Evolutionary conservation across 1,140 invertebrate genomes (phyloP).

Genomic region (Zelostemma sp.): DNA sequence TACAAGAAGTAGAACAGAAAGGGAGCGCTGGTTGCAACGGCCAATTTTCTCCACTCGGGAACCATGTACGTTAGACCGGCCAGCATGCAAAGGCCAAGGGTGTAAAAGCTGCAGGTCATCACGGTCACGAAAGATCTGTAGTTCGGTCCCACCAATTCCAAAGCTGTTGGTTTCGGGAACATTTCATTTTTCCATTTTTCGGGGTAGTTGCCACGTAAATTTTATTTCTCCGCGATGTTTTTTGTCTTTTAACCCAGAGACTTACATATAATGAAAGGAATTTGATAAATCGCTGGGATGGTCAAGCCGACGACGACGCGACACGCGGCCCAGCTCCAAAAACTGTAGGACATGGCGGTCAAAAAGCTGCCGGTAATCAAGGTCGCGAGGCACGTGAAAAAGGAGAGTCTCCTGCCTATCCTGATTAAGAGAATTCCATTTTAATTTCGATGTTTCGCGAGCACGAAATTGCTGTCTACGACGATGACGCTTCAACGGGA

Average conservation of each 20-base stretch:
- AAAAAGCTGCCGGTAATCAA: slow-evolving; percentile 82
- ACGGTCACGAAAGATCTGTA: slow-evolving; percentile 92
- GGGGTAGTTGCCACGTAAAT: too few species aligned
- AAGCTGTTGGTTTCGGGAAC: slow-evolving; percentile 74
- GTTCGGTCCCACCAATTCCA: slow-evolving; percentile 90
- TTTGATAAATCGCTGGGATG: slow-evolving; percentile 94
- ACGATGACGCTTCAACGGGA: too few species aligned
- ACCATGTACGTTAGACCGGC: slow-evolving; percentile 86
- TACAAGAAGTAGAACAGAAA: slow-evolving; percentile 88
- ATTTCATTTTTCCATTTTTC: too few species aligned
- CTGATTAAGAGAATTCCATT: too few species aligned
- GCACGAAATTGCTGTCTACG: slow-evolving; percentile 15
- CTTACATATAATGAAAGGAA: slow-evolving; percentile 94
- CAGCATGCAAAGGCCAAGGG: slow-evolving; percentile 84
- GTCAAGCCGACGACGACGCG: slow-evolving; percentile 85
- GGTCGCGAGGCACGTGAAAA: slow-evolving; percentile 84
- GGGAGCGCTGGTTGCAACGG: slow-evolving; percentile 84
- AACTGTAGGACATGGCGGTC: slow-evolving; percentile 80
- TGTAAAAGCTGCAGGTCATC: slow-evolving; percentile 91
- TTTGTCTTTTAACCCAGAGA: slow-evolving; percentile 4
- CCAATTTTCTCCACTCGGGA: slow-evolving; percentile 83
- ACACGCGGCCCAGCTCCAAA: slow-evolving; percentile 83
- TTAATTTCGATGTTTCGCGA: too few species aligned
- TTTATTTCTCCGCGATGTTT: slow-evolving; percentile 2
- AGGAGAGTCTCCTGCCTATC: slow-evolving; percentile 83